Base-by-base conservation (phyloP, 2,113 vertebrate species). In the Heterotis niloticus region DNA sequence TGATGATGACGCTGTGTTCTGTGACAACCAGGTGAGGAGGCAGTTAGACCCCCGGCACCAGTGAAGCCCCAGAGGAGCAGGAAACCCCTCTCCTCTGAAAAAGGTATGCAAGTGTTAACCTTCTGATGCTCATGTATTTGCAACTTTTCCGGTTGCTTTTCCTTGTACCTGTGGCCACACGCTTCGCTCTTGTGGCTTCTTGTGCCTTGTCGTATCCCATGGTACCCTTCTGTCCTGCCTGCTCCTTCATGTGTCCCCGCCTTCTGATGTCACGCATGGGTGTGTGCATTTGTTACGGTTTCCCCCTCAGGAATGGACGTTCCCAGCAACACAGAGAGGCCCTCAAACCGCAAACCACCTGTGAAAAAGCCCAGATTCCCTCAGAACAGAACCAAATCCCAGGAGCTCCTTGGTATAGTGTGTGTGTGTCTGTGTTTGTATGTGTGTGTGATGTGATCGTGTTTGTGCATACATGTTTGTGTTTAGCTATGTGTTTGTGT, bases 41-140 rank as follows among this genome's bases (percentile, higher is more conserved):
- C 76, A 76, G 86, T 76, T 11, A 81, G 77, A 71, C 87, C 86
- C 70, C 85, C 83, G 64, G 85, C 85, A 68, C 84, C 88, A 70
- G 81, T 82, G 1, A 60, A 90, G n/a, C 86, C 87, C 1, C 86
- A 84, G 83, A 85, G 85, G 84, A 91, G 87, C 86, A 91, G 87
- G 84, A 93, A 91, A 88, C 86, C 91, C 78, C 86, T 82, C 83
- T 93, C 91, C 0, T 90, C 90, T 85, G 92, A 93, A 84, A 90
- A 88, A 90, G 91, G 92, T 92, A 89, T 69, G 81, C 64, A 64
- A 74, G 65, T 78, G 52, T 54, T 54, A 18, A 65, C 65, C 56
- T 0, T 44, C 7, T 7, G 7, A 44, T 2, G 3, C 34, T 44
- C 34, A 7, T 44, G 3, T 44, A 4, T 44, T 7, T 44, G 18